phyloP scores from a whole-genome alignment of 2,888 invertebrate species.

The Trichogramma evanescens region DNA sequence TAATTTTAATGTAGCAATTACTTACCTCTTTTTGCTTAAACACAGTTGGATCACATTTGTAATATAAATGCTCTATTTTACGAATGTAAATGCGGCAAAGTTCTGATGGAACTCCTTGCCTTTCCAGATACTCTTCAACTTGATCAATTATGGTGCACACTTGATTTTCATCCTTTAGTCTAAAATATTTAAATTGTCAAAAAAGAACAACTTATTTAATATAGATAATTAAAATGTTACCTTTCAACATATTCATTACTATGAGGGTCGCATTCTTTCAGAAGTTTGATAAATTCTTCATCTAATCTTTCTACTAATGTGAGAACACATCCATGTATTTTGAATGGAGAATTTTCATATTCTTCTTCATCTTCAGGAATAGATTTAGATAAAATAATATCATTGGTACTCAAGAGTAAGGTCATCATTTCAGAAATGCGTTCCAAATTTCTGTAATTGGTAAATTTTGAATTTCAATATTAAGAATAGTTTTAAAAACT shows the following conservation, averaged over 20 bases:
- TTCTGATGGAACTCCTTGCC: conserved; percentile 71
- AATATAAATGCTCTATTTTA: conserved; percentile 96
- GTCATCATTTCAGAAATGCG: conserved; percentile 79
- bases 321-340: conserved; percentile 82
- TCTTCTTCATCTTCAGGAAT: conserved; percentile 86
- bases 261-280: conserved; percentile 97
- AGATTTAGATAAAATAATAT: conserved; percentile 75
- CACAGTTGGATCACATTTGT: conserved; percentile 87
- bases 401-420: conserved; percentile 64
- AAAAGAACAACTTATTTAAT: too few relatives aligned
- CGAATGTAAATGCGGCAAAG: conserved; percentile 90
- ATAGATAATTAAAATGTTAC: conserved; percentile 37
- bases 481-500: neutral
- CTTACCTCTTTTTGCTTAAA: conserved; percentile 63
- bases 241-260: conserved; percentile 94
- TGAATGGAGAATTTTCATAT: conserved; percentile 65
- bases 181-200: conserved; percentile 24
- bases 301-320: conserved; percentile 92
- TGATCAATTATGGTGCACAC: conserved; percentile 86
- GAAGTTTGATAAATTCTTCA: conserved; percentile 92
- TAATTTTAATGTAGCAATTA: conserved; percentile 1
- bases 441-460: conserved; percentile 58
- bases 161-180: conserved; percentile 82
- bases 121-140: conserved; percentile 69
- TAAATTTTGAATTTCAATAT: neutral